Base-by-base conservation (phyloP, 2,113 vertebrate genomes). In the Epinephelus cyanopodus region DNA sequence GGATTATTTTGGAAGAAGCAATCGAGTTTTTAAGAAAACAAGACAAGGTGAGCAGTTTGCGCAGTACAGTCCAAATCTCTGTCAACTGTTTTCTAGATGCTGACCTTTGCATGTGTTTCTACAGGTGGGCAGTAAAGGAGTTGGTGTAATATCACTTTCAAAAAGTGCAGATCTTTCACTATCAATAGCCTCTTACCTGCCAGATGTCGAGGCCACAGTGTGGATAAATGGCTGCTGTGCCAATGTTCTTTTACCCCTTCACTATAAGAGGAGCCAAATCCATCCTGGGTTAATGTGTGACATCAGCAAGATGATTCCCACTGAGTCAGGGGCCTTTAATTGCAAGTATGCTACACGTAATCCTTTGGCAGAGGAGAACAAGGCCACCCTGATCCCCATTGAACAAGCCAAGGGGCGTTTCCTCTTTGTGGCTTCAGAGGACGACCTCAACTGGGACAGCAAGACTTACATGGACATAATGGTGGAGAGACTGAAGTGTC, bases 361-460 rank as follows among this genome's bases (percentile, higher is more conserved):
- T 77, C 92, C 92, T 0, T 58, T 21, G 0, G 91, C 94, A 4
- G 91, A 94, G 53, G 87, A 90, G 3, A 94, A 94, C 79, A 84
- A 83, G 72, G 42, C 9, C 18, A 88, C 82, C 17, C 84, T 94
- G 71, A 74, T 97, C 75, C 96, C 96, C 0, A 25, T 95, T 10
- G 95, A 96, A 84, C 90, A 11, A 21, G 95, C 96, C 4, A 54
- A 1, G 1, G 92, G 92, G 15, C 92, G 79, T 14, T 94, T 96
- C 84, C 95, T 97, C 2, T 94, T 96, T n/a, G 62, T 93, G 15
- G 92, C 62, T 0, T 90, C 95, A 0, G 90, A 92, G 77, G 95
- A 96, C 52, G 96, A 96, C 88, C 90, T 7, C 15, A 95, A 93
- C 91, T 96, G 92, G 95, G 93, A 95, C 82, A 96, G 94, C 79